A percentile compares a stretch with the other conserved stretches of the same genome.
phyloP scores from a whole-genome alignment of 35 echinoderm and acorn worm genomes.

The Anneissia japonica region DNA sequence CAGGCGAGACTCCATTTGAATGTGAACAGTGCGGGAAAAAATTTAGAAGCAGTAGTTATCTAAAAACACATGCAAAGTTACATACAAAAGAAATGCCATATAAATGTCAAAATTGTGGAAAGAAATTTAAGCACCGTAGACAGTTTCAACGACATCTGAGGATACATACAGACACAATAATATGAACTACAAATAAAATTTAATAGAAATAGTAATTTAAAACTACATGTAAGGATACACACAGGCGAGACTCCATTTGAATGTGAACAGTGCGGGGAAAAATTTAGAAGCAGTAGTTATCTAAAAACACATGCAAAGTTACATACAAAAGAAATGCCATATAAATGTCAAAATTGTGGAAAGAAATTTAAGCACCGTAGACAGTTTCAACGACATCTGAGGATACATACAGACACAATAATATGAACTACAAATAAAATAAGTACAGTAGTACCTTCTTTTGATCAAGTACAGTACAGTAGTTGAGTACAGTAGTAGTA shows the following conservation, averaged over 20 bases:
- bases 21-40: neutral
- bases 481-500: too few relatives aligned
- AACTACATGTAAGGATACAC: neutral
- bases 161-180: neutral
- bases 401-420: neutral
- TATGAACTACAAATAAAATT: constrained; percentile 1
- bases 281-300: neutral
- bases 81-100: neutral
- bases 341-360: neutral
- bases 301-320: neutral
- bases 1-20: neutral
- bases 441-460: too few relatives aligned
- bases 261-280: neutral
- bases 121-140: neutral
- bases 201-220: neutral
- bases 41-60: neutral
- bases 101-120: neutral
- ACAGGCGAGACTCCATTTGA: neutral
- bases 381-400: neutral
- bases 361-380: neutral
- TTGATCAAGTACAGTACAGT: too few relatives aligned
- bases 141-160: neutral
- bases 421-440: neutral
- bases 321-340: neutral
- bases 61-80: neutral